Evolutionary conservation across 2,888 invertebrate genomes (phyloP), one percentile per base, ranked within the genome.

Genomic region (Busseola fusca): DNA sequence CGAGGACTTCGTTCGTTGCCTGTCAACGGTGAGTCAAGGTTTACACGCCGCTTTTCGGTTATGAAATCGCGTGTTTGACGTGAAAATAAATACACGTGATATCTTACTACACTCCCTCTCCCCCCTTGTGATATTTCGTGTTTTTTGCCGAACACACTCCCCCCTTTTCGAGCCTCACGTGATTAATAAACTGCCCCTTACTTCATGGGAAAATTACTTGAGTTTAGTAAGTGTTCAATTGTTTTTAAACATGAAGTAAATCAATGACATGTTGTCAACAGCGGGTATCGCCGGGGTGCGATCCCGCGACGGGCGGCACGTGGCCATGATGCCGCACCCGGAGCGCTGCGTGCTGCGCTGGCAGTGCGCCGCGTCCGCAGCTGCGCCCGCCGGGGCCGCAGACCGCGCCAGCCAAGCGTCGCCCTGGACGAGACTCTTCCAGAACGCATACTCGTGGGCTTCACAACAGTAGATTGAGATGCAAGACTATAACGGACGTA

Each of bases 321-420:
- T 99, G 84, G 99, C 99, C 0, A 97, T 99, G 97, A 99, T 99
- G 99, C 99, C 99, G 4, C 99, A 99, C 96, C 99, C 99, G 0
- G 99, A 99, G 94, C 97, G 99, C 77, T 98, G 98, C 89, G 97
- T 98, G 75, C 96, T 98, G 84, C 97, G 97, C 84, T 99, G 98
- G 98, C 99, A 99, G 93, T 98, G 99, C 97, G 97, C 99, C 1
- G 97, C 1, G 10, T 1, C n/a, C 48, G 48, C 48, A 1, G 14
- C 86, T n/a, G 14, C 69, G 52, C 27, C 72, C 0, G 27, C 64
- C 21, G 48, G 92, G 95, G 82, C 97, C 97, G 12, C 93, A 12
- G 91, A 92, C 69, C 96, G 96, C 91, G 85, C 88, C 40, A 94
- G 96, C 75, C 93, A 96, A 73, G 96, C 96, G 84, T 97, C 99